Percentiles rank a stretch among this genome's conserved stretches.
Evolutionary conservation across 1,140 invertebrate genomes (phyloP).

Genomic region (Gonioctena quinquepunctata): DNA sequence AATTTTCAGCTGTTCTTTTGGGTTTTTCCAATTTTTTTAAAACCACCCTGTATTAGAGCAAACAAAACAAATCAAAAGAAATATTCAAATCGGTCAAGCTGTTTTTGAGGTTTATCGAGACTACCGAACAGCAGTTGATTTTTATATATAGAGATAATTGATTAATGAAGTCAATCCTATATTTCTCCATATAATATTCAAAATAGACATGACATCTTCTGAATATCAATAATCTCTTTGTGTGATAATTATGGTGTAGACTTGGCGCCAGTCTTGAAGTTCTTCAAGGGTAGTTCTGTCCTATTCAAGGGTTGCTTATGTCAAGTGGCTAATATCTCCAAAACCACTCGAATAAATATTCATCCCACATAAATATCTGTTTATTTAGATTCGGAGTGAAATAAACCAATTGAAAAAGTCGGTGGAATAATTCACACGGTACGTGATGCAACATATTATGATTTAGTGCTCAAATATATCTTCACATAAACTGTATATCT

Average conservation of each 20-base stretch:
- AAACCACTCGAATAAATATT: conserved; percentile 12
- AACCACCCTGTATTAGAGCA: too few relatives aligned
- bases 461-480: conserved; percentile 27
- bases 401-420: conserved; percentile 13
- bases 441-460: conserved; percentile 28
- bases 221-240: not conserved
- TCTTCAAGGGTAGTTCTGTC: not conserved
- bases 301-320: conserved; percentile 1
- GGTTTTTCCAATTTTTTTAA: too few relatives aligned
- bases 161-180: too few relatives aligned
- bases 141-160: too few relatives aligned
- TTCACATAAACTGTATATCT: conserved; percentile 26
- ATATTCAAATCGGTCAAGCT: too few relatives aligned
- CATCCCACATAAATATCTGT: conserved; percentile 1
- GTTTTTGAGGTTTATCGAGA: too few relatives aligned
- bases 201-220: too few relatives aligned
- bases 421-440: conserved; percentile 27
- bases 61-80: too few relatives aligned
- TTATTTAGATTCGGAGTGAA: conserved; percentile 18
- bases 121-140: too few relatives aligned
- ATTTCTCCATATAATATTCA: too few relatives aligned
- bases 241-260: not conserved
- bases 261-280: not conserved
- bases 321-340: not conserved
- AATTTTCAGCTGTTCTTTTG: too few relatives aligned